phyloP scores from a whole-genome alignment of 2,797 vertebrate genomes.

The Coregonus sp. region DNA sequence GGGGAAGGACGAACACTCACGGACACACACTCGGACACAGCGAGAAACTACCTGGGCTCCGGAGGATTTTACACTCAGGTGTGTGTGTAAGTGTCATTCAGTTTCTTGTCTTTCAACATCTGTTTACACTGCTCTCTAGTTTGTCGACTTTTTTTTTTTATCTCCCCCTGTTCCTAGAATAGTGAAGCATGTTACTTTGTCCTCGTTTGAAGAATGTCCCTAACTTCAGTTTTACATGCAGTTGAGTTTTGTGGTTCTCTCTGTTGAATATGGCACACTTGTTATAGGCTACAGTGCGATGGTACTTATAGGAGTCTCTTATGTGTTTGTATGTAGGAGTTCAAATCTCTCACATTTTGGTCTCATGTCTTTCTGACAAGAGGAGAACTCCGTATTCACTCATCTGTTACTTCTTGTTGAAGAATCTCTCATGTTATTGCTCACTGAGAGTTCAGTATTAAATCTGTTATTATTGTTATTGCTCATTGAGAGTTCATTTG shows the following conservation, averaged over 20 bases:
- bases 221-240: not conserved
- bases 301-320: too few relatives aligned
- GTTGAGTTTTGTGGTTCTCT: not conserved
- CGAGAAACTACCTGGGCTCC: slow-evolving; percentile 50
- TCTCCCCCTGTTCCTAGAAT: not conserved
- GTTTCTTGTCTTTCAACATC: slow-evolving; percentile 31
- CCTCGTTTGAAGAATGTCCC: too few relatives aligned
- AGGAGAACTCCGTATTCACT: not conserved
- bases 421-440: not conserved
- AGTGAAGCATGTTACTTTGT: not conserved
- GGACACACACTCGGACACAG: slow-evolving; percentile 33
- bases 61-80: slow-evolving; percentile 58
- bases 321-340: too few relatives aligned
- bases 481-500: too few relatives aligned
- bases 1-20: slow-evolving; percentile 55
- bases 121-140: slow-evolving; percentile 21
- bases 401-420: not conserved
- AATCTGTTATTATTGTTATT: too few relatives aligned
- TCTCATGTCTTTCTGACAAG: not conserved
- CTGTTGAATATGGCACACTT: not conserved
- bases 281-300: not conserved
- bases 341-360: too few relatives aligned
- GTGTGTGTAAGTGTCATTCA: slow-evolving; percentile 73
- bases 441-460: too few relatives aligned
- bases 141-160: not conserved